Conservation (phyloP, 2,113 vertebrate species). For the Catharus fuscescens region DNA sequence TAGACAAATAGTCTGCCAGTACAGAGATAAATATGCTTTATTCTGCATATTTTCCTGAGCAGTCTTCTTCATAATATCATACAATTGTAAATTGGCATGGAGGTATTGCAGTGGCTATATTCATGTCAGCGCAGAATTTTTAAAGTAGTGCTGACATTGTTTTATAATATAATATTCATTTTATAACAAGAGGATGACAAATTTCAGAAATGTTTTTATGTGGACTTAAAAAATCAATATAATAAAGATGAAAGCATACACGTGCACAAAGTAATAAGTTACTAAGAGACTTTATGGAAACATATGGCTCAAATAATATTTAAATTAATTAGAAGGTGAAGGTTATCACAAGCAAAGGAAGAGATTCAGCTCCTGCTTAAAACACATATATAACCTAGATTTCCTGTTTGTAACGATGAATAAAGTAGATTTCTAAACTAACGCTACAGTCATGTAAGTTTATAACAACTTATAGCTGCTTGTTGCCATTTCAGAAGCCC, state of each 20-base stretch:
- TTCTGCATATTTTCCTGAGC: neutral
- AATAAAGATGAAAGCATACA: neutral
- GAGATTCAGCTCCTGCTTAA: neutral
- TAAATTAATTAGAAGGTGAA: neutral
- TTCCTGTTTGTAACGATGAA: neutral
- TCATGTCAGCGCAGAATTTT: neutral
- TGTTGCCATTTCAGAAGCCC: neutral
- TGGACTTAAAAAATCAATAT: conserved; percentile 28
- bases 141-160: neutral
- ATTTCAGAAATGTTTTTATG: conserved; percentile 3
- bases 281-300: neutral
- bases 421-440: neutral
- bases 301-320: neutral
- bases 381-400: neutral
- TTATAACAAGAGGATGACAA: neutral
- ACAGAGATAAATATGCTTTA: neutral
- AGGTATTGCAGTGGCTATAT: neutral
- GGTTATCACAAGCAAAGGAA: neutral
- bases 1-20: neutral
- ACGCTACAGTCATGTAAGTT: neutral
- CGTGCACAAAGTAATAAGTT: neutral
- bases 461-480: neutral
- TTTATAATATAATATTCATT: neutral
- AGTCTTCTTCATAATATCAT: neutral
- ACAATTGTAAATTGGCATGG: neutral